Percentiles rank a stretch among this genome's conserved stretches.
Conservation (phyloP, 2,888 invertebrate species). For the Mesoligia furuncula region DNA sequence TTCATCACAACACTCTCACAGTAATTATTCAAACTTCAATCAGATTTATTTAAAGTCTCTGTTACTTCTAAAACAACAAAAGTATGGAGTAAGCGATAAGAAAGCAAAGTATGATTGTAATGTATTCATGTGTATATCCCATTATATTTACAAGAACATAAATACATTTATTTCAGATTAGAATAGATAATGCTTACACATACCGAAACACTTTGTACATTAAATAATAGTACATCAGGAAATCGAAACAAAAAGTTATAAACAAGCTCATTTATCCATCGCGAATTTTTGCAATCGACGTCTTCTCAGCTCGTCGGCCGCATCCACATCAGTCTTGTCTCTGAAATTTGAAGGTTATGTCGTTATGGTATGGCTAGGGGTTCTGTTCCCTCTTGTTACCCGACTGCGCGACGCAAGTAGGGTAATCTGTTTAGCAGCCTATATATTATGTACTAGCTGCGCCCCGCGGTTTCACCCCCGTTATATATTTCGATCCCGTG, state of each 20-base stretch:
- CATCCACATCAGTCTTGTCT: constrained; percentile 87
- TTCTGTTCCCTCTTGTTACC: not conserved
- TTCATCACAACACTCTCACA: constrained; percentile 59
- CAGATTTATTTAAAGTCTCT: constrained; percentile 45
- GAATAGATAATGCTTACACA: constrained; percentile 88
- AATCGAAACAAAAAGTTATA: constrained; percentile 78
- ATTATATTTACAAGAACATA: constrained; percentile 90
- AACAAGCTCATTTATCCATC: constrained; percentile 84
- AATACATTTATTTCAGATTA: constrained; percentile 86
- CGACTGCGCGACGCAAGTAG: not conserved
- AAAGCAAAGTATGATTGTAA: constrained; percentile 74
- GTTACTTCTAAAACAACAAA: constrained; percentile 51
- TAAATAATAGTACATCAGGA: constrained; percentile 84
- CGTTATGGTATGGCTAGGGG: not conserved
- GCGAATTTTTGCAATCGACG: constrained; percentile 94
- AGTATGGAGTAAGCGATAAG: constrained; percentile 53
- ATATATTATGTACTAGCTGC: too few relatives aligned
- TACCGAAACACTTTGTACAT: constrained; percentile 89
- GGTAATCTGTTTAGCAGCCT: not conserved
- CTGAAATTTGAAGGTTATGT: constrained; percentile 68
- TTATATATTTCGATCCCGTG: too few relatives aligned
- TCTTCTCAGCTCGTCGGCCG: constrained; percentile 92
- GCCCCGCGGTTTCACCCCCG: too few relatives aligned
- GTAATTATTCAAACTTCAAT: constrained; percentile 56
- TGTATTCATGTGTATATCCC: constrained; percentile 89